phyloP scores from a whole-genome alignment of 2,888 invertebrate species.

The Phortica okadai region DNA sequence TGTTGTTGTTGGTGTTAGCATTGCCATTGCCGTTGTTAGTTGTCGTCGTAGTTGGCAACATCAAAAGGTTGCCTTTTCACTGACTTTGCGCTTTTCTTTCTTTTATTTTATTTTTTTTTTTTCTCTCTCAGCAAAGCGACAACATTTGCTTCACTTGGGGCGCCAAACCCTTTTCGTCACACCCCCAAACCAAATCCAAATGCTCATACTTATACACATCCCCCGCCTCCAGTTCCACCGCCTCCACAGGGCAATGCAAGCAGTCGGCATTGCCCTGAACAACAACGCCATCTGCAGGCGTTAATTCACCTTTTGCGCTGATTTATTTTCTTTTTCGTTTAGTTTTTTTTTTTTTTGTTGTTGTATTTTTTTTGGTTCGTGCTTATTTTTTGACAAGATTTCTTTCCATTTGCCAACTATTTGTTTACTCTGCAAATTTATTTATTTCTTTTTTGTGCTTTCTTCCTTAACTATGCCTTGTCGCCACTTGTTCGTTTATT shows the following conservation, averaged over 20 bases:
- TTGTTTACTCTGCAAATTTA: slow-evolving; percentile 68
- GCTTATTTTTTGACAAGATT: slow-evolving; percentile 50
- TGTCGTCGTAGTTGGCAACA: slow-evolving; percentile 46
- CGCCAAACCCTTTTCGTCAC: neutral
- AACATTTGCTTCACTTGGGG: neutral
- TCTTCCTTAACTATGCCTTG: neutral
- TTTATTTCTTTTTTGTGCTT: slow-evolving; percentile 56
- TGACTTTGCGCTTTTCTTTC: neutral
- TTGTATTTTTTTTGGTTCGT: slow-evolving; percentile 34
- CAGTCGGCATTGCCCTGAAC: neutral
- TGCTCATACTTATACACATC: neutral
- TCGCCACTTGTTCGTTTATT: neutral
- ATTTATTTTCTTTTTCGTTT: slow-evolving; percentile 45
- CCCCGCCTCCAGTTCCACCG: neutral
- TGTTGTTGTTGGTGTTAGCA: slow-evolving; percentile 21
- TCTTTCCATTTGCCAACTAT: slow-evolving; percentile 46
- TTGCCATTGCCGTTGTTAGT: slow-evolving; percentile 23
- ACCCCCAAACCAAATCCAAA: neutral
- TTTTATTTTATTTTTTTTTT: neutral
- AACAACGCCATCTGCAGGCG: slow-evolving; percentile 28
- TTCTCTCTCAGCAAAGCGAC: neutral
- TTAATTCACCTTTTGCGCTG: slow-evolving; percentile 54
- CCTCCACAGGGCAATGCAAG: neutral
- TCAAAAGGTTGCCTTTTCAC: slow-evolving; percentile 48
- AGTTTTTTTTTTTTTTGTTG: slow-evolving; percentile 36